A percentile compares a stretch with the other conserved stretches of the same genome.
These are phyloP conservation scores for Plebejus melissa DNA, from an alignment of 2,888 invertebrate species.

Conservation along the genomic window DNA sequence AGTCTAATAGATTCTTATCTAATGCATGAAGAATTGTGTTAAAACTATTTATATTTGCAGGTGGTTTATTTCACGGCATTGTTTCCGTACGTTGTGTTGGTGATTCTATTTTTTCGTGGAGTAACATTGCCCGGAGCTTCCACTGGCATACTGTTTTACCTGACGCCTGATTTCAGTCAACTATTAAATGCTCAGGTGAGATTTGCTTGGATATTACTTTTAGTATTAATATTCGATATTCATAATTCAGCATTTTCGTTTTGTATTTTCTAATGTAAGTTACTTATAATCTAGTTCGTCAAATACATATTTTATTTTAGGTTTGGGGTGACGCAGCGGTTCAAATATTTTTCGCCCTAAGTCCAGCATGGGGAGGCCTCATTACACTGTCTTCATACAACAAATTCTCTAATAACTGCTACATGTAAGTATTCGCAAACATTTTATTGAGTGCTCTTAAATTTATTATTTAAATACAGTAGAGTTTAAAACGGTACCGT, in stretches of 20 bases:
- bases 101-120: constrained; percentile 87
- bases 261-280: too few species aligned
- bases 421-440: constrained; percentile 77
- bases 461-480: background rate
- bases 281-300: too few species aligned
- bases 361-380: constrained; percentile 92
- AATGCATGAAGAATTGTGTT: too few species aligned
- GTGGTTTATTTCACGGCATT: constrained; percentile 88
- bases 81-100: constrained; percentile 86
- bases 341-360: constrained; percentile 92
- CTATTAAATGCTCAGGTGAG: constrained; percentile 84
- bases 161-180: constrained; percentile 87
- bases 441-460: background rate
- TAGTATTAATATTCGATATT: too few species aligned
- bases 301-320: constrained; percentile 49
- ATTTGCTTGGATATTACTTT: background rate
- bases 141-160: constrained; percentile 87
- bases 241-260: too few species aligned
- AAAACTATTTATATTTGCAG: constrained; percentile 47
- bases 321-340: constrained; percentile 92
- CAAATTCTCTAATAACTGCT: constrained; percentile 90
- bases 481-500: background rate
- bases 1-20: too few species aligned
- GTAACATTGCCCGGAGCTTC: constrained; percentile 88
- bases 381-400: constrained; percentile 92